Base-by-base conservation (phyloP, 2,888 invertebrate genomes). In the Creontiades dilutus region DNA sequence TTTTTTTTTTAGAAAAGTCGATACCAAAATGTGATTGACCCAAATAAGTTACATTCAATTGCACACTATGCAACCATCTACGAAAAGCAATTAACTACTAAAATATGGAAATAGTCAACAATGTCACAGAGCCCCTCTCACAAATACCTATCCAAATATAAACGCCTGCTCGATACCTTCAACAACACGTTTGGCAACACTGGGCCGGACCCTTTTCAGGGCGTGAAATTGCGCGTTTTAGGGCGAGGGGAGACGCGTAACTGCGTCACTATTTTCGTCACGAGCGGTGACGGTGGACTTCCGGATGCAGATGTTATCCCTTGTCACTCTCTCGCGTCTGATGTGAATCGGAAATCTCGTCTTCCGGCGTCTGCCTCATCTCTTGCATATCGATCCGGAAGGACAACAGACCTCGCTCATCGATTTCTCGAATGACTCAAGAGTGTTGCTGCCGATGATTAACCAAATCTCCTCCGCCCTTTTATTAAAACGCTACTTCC, bases 251-350 rank as follows among this genome's bases (percentile, higher is more conserved):
- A 12, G 68, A 23, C 19, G 23, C 11, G 68, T 23, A 19, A 19
- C 2, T 3, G 75, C 16, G 12, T 80, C 80, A 52, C 82, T 82
- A 82, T 82, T 82, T 82, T 52, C 52, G 52, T 82, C 82, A 82
- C 82, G 82, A 23, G 82, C 23, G 14, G 11, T 16, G 37, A 16
- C 19, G 82, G 55, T 82, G 82, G 82, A 82, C 82, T 82, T 82
- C 82, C 82, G 82, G 82, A 82, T 82, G 82, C 82, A 82, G 82
- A 82, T 82, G 82, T 82, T 82, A 52, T 82, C 47, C 82, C 78
- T 14, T 13, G 68, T 78, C 47, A 46, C 14, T 19, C 52, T 52
- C 23, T 19, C 52, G 52, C 68, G 68, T 68, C 68, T 82, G 82
- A 82, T 82, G 82, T 82, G 82, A 82, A 82, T 82, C 82, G 82